Evolutionary conservation across 2,797 vertebrate genomes (phyloP).

Genomic region (Anguilla pacifica): DNA sequence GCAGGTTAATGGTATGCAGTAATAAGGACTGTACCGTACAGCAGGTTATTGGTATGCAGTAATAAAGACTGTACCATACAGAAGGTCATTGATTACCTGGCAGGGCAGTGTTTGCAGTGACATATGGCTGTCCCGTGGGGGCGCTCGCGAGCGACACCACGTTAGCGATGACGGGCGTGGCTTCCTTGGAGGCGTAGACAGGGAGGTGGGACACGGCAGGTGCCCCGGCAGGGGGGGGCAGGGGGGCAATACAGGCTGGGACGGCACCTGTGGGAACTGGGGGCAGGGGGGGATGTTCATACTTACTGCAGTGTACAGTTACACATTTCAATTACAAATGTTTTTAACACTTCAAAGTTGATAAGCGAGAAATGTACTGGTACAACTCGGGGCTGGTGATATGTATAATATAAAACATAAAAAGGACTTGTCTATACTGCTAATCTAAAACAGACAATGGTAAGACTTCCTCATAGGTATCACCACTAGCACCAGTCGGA

Average conservation of each 20-base stretch:
- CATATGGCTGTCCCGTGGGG: conserved; percentile 73
- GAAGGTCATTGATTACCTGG: conserved; percentile 73
- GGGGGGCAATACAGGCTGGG: conserved; percentile 31
- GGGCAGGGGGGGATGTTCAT: not conserved
- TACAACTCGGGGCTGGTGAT: no score
- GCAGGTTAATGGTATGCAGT: no score
- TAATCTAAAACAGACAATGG: no score
- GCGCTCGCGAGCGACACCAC: conserved; percentile 89
- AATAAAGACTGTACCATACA: not conserved
- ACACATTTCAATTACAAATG: not conserved
- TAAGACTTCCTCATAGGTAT: no score
- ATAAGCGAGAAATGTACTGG: no score
- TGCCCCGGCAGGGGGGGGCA: conserved; percentile 43
- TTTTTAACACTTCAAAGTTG: no score
- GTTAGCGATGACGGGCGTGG: conserved; percentile 90
- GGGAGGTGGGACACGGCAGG: conserved; percentile 50
- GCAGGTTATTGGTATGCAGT: no score
- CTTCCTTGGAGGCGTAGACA: conserved; percentile 65
- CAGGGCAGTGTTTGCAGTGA: conserved; percentile 74
- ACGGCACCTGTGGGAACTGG: conserved; percentile 15
- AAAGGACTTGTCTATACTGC: no score
- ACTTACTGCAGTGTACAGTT: not conserved
- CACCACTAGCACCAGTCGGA: no score
- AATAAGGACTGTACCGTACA: no score
- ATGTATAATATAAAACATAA: no score